Percentiles rank a stretch among this genome's conserved stretches.
These are phyloP conservation scores for Crotophaga sulcirostris DNA, from an alignment of 2,113 vertebrate species.

Conservation along the genomic window DNA sequence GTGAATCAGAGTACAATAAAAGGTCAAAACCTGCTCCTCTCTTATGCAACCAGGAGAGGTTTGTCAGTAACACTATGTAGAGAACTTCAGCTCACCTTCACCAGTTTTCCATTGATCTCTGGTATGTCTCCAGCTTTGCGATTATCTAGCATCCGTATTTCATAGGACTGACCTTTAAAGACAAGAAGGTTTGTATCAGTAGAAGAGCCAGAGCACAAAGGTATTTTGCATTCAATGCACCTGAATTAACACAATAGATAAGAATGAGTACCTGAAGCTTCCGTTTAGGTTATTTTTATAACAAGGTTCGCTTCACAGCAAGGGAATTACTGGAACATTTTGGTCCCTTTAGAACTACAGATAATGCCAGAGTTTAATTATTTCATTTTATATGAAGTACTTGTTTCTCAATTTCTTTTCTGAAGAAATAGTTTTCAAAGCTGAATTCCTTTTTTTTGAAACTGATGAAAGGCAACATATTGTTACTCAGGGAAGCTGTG, in stretches of 20 bases:
- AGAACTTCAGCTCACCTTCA: slow-evolving; percentile 83
- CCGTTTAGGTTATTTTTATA: not conserved
- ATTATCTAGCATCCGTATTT: slow-evolving; percentile 94
- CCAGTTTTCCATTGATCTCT: slow-evolving; percentile 88
- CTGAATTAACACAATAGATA: not conserved
- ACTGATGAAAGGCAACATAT: not conserved
- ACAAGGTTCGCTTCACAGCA: not conserved
- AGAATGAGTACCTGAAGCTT: not conserved
- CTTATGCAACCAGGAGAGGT: not conserved
- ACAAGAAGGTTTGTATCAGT: not conserved
- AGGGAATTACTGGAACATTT: not conserved
- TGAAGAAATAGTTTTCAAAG: not conserved
- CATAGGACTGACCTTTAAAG: slow-evolving; percentile 90
- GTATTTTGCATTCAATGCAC: not conserved
- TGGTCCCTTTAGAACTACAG: not conserved
- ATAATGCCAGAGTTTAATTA: not conserved
- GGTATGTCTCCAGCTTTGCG: slow-evolving; percentile 88
- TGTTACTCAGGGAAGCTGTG: too few relatives aligned
- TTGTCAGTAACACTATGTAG: not conserved
- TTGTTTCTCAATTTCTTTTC: not conserved
- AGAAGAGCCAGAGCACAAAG: not conserved
- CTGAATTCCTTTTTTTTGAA: not conserved
- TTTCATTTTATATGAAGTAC: not conserved
- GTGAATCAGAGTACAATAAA: not conserved
- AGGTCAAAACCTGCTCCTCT: not conserved